Base-by-base conservation (phyloP, 2,797 vertebrate species). In the Eurystomus glaucurus region DNA sequence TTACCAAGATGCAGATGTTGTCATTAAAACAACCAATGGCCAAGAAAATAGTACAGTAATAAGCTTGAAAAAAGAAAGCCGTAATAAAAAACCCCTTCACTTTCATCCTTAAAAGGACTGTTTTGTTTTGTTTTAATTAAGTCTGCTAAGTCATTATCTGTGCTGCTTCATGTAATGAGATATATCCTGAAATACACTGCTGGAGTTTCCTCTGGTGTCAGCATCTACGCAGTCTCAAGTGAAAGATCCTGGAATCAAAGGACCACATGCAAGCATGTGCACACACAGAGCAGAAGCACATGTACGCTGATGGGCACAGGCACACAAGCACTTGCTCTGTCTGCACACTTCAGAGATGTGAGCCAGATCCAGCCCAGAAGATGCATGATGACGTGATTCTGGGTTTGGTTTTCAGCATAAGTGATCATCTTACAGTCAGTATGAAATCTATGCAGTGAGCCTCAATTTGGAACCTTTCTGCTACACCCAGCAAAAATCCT, bases 251-350 rank as follows among this genome's bases (percentile, higher is more conserved):
- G 77, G 51, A 88, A 71, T 23, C 37, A 23, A 68, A 81, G 70
- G 37, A 66, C 45, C 80, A 52, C 39, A 10, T 3, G 21, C 46
- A 60, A 46, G 50, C 29, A 7, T 6, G 46, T n/a, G 70, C 65
- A 62, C 0, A 2, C 26, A 33, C 14, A 60, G 35, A 64, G 33
- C 43, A 3, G 8, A 19, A 25, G 10, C 16, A 51, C 0, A 0
- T 23, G 23, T 16, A 5, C 0, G 1, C 69, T 52, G 31, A 35
- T 2, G 1, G 48, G 22, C 15, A 69, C 37, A 52, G 57, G 17
- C 22, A 69, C 43, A 71, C 33, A 50, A 48, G 60, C 48, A 19
- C 61, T 78, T 31, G 57, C 52, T n/a, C 54, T 52, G 14, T 13
- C 83, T 2, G 1, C 69, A 19, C 18, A 33, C 37, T 6, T 9